Percentiles rank a stretch among this genome's conserved stretches.
These are phyloP conservation scores for Andrena dorsata DNA, from an alignment of 2,888 invertebrate genomes.

Conservation along the genomic window DNA sequence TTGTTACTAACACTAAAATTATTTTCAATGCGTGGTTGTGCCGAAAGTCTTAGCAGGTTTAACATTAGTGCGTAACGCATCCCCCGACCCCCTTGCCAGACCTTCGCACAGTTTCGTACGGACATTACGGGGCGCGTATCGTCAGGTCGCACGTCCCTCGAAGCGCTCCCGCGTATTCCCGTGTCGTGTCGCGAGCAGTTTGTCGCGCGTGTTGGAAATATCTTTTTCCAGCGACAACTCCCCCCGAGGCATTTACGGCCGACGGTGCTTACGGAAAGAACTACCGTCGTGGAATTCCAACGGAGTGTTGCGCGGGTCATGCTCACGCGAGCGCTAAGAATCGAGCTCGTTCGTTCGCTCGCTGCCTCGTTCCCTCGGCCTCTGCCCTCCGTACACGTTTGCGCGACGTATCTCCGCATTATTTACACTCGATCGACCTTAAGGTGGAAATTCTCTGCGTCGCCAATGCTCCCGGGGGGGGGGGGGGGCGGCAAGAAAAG, in stretches of 20 bases:
- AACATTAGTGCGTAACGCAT: too few relatives aligned
- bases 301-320: slow-evolving; percentile 70
- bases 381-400: slow-evolving; percentile 17
- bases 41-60: too few relatives aligned
- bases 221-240: slow-evolving; percentile 4
- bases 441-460: slow-evolving; percentile 23
- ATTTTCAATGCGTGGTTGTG: too few relatives aligned
- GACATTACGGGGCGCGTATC: background rate
- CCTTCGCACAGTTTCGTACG: too few relatives aligned
- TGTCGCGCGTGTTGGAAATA: background rate
- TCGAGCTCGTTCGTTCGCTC: slow-evolving; percentile 40
- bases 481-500: slow-evolving; percentile 12
- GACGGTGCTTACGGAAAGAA: slow-evolving; percentile 41
- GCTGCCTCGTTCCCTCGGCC: slow-evolving; percentile 6
- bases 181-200: background rate
- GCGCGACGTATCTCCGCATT: slow-evolving; percentile 14
- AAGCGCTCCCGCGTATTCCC: background rate
- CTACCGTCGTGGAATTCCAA: slow-evolving; percentile 46
- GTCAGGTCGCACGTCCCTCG: background rate
- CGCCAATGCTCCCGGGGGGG: slow-evolving; percentile 10
- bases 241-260: slow-evolving; percentile 17
- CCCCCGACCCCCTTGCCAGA: too few relatives aligned
- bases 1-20: too few relatives aligned
- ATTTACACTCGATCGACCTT: slow-evolving; percentile 31
- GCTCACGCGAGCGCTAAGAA: slow-evolving; percentile 68